phyloP scores from a whole-genome alignment of 2,888 invertebrate genomes.

The Eilema caniola region DNA sequence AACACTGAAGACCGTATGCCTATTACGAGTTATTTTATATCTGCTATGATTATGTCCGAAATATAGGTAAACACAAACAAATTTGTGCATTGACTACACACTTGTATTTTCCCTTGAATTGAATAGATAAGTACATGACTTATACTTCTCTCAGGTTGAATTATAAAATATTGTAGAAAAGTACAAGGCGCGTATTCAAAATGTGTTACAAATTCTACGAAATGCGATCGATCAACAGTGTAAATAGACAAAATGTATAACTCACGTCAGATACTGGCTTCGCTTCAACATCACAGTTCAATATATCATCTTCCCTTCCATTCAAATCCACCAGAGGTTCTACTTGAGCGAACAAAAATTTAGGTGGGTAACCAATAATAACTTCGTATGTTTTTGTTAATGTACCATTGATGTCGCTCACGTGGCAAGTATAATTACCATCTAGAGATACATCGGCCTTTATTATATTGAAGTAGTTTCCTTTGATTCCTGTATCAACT shows the following conservation, averaged over 20 bases:
- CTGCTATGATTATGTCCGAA: no score
- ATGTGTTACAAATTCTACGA: no score
- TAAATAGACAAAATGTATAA: neutral
- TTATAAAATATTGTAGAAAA: no score
- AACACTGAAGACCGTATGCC: no score
- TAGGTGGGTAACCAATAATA: conserved; percentile 40
- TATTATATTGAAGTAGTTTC: conserved; percentile 19
- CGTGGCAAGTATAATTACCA: conserved; percentile 52
- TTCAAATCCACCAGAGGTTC: conserved; percentile 26
- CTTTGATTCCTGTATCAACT: conserved; percentile 1
- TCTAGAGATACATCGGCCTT: conserved; percentile 21
- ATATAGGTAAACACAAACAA: no score
- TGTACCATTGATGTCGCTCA: conserved; percentile 38
- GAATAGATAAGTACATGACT: no score
- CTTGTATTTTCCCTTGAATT: no score
- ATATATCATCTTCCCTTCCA: conserved; percentile 24
- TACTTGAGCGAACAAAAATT: conserved; percentile 7
- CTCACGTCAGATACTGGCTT: conserved; percentile 40
- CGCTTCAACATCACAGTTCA: conserved; percentile 27
- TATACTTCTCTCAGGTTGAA: no score
- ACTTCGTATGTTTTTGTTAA: conserved; percentile 43
- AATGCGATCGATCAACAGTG: no score
- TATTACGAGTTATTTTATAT: no score
- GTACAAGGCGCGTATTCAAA: no score
- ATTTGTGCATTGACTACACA: no score